A percentile compares a stretch with the other conserved stretches of the same genome.
Evolutionary conservation across 23 tunicate species (phyloP).

Genomic region (Aplidium turbinatum): DNA sequence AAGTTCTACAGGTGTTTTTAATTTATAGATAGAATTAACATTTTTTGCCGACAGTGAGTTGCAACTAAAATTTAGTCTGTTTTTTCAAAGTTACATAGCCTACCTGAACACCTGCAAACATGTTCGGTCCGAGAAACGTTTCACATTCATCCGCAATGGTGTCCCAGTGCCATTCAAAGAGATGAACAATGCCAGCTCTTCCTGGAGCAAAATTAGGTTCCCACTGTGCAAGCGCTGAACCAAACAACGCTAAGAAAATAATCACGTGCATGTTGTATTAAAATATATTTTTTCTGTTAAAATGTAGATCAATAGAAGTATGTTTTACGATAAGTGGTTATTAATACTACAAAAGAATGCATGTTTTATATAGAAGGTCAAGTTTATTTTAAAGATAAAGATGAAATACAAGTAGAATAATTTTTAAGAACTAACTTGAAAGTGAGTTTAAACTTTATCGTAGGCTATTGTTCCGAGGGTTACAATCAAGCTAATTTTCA

Average conservation of each 20-base stretch:
- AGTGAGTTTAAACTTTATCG: too few relatives aligned
- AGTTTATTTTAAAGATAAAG: too few relatives aligned
- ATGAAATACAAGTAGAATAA: too few relatives aligned
- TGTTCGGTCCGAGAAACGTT: constrained; percentile 58
- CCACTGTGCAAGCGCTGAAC: constrained; percentile 70
- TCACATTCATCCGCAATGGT: constrained; percentile 98
- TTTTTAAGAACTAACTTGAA: too few relatives aligned
- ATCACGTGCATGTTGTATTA: constrained; percentile 10
- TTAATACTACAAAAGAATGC: too few relatives aligned
- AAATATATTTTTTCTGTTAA: too few relatives aligned
- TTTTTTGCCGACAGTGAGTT: neutral
- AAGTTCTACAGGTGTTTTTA: neutral
- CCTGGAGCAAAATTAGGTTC: constrained; percentile 70
- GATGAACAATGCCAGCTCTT: constrained; percentile 69
- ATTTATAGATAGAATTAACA: neutral
- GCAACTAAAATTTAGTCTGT: neutral
- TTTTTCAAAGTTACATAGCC: neutral
- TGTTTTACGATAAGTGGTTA: too few relatives aligned
- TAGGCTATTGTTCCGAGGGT: too few relatives aligned
- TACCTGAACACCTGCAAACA: constrained; percentile 88
- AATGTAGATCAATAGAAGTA: too few relatives aligned
- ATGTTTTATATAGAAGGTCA: too few relatives aligned
- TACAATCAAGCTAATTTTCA: too few relatives aligned
- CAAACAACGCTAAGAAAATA: constrained; percentile 22
- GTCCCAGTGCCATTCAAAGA: constrained; percentile 97